Conservation (phyloP, 2,888 invertebrate species). For the Ecdyonurus torrentis region DNA sequence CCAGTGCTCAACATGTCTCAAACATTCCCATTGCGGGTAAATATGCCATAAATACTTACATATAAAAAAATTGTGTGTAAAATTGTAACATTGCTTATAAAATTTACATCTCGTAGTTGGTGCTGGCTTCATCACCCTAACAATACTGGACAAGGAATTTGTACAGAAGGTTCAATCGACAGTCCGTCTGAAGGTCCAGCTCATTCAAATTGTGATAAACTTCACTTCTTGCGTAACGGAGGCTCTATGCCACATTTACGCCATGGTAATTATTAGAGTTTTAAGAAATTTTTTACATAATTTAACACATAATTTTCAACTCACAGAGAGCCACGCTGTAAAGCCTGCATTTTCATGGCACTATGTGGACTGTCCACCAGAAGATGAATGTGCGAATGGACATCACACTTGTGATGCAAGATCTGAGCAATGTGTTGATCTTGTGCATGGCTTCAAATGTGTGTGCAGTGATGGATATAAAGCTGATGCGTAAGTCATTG, state of each 20-base stretch:
- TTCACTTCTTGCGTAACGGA: slow-evolving; percentile 22
- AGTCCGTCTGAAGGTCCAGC: slow-evolving; percentile 38
- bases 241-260: background rate
- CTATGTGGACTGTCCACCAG: slow-evolving; percentile 76
- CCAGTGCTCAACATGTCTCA: slow-evolving; percentile 73
- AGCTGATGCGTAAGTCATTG: slow-evolving; percentile 30
- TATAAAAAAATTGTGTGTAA: background rate
- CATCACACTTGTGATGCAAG: slow-evolving; percentile 79
- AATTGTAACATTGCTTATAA: background rate
- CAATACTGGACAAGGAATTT: slow-evolving; percentile 47
- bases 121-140: slow-evolving; percentile 49
- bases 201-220: slow-evolving; percentile 37
- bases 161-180: slow-evolving; percentile 65
- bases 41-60: background rate
- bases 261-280: background rate
- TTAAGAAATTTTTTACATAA: background rate
- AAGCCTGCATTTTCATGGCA: slow-evolving; percentile 54
- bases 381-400: slow-evolving; percentile 81
- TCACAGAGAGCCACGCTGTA: slow-evolving; percentile 8
- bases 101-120: slow-evolving; percentile 35
- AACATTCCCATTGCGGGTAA: slow-evolving; percentile 71
- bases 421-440: slow-evolving; percentile 77
- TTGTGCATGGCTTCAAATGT: slow-evolving; percentile 66
- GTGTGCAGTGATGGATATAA: slow-evolving; percentile 59
- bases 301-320: background rate